A percentile compares a stretch with the other conserved stretches of the same genome.
Conservation (phyloP, 2,113 vertebrate species). For the Atherinomorus stipes region DNA sequence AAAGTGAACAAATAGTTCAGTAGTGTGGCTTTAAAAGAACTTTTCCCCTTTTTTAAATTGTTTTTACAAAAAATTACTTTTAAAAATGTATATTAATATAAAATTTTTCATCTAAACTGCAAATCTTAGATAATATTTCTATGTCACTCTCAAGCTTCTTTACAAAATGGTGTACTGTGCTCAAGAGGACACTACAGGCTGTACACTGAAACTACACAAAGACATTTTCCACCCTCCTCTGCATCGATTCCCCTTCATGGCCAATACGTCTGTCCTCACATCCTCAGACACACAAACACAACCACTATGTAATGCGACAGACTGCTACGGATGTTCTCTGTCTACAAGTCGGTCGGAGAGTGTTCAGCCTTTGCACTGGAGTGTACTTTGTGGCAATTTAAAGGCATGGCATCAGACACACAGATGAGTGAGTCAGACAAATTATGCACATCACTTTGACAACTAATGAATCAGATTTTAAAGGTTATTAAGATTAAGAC, state of each 20-base stretch:
- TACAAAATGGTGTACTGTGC: background rate
- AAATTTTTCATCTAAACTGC: no score
- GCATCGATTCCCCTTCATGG: slow-evolving; percentile 47
- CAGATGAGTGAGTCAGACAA: no score
- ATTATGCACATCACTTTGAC: no score
- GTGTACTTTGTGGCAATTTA: slow-evolving; percentile 16
- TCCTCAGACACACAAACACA: background rate
- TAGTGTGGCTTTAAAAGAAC: no score
- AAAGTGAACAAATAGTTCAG: no score
- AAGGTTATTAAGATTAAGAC: no score
- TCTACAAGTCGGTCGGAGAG: background rate
- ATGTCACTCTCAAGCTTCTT: no score
- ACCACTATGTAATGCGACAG: background rate
- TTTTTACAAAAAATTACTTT: no score
- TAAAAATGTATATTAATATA: no score
- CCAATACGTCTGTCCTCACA: slow-evolving; percentile 21
- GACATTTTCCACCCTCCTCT: slow-evolving; percentile 46
- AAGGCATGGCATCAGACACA: background rate
- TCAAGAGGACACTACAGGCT: slow-evolving; percentile 14
- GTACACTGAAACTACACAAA: background rate
- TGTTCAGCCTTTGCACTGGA: background rate
- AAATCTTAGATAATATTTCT: no score
- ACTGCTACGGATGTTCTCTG: slow-evolving; percentile 19
- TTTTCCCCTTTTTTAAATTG: no score
- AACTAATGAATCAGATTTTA: no score